phyloP scores from a whole-genome alignment of 2,113 vertebrate genomes.

The Misgurnus anguillicaudatus region DNA sequence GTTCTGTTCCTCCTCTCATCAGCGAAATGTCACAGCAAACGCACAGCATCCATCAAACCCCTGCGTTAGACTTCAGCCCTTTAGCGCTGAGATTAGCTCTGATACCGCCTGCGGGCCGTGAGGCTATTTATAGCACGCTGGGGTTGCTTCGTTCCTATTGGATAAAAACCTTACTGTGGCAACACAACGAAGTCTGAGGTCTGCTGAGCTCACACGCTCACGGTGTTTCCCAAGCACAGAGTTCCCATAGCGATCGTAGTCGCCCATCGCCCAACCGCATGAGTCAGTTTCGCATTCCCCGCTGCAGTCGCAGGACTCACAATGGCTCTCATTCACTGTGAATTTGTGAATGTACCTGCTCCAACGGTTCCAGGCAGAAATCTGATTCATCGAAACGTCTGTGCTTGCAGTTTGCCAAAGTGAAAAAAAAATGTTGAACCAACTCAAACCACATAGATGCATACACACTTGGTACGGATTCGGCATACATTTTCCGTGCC shows the following conservation, averaged over 20 bases:
- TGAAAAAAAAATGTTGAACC: too few relatives aligned
- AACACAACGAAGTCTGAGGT: conserved; percentile 50
- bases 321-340: background rate
- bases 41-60: conserved; percentile 22
- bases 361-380: too few relatives aligned
- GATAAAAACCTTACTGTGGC: conserved; percentile 42
- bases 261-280: conserved; percentile 4
- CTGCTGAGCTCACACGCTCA: conserved; percentile 45
- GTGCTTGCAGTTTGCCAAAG: too few relatives aligned
- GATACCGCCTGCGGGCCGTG: conserved; percentile 29
- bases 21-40: conserved; percentile 34
- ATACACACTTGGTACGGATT: too few relatives aligned
- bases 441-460: too few relatives aligned
- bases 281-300: background rate
- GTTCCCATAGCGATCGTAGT: conserved; percentile 44
- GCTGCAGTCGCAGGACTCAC: background rate
- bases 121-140: conserved; percentile 56
- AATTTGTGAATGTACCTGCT: too few relatives aligned
- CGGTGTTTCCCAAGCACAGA: conserved; percentile 49
- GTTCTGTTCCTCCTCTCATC: conserved; percentile 24
- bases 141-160: conserved; percentile 45
- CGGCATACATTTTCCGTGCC: too few relatives aligned
- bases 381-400: too few relatives aligned
- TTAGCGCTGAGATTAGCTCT: conserved; percentile 29
- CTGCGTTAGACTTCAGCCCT: conserved; percentile 24